phyloP scores from a whole-genome alignment of 1,140 invertebrate genomes.

The Spodoptera frugiperda region DNA sequence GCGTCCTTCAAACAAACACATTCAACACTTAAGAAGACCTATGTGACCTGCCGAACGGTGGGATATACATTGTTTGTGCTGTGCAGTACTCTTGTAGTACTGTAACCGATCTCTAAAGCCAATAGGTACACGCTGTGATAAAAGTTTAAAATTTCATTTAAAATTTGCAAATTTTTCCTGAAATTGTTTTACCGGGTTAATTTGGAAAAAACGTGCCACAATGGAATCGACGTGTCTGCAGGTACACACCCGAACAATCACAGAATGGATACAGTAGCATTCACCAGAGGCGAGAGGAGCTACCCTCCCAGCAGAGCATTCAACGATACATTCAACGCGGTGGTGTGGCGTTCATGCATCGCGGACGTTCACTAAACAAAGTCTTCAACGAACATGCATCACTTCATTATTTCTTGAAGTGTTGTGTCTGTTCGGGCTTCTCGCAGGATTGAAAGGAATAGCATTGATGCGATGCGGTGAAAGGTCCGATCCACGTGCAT shows the following conservation, averaged over 20 bases:
- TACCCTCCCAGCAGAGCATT: slow-evolving; percentile 55
- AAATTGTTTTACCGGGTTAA: slow-evolving; percentile 29
- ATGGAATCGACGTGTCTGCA: slow-evolving; percentile 38
- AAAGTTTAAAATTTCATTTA: slow-evolving; percentile 1
- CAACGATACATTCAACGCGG: slow-evolving; percentile 57
- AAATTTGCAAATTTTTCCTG: slow-evolving; percentile 22
- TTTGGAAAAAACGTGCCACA: slow-evolving; percentile 33
- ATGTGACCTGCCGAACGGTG: slow-evolving; percentile 46
- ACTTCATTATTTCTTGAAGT: slow-evolving; percentile 67
- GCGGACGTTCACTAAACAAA: slow-evolving; percentile 63
- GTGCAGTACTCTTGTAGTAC: slow-evolving; percentile 24
- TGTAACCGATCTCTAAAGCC: slow-evolving; percentile 25
- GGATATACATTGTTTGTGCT: slow-evolving; percentile 34
- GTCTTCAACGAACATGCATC: slow-evolving; percentile 70
- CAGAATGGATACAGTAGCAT: slow-evolving; percentile 45
- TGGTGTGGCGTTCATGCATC: slow-evolving; percentile 71
- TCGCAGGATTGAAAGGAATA: slow-evolving; percentile 68
- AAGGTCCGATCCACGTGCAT: slow-evolving; percentile 77
- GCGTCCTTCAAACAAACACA: slow-evolving; percentile 51
- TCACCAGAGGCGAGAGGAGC: slow-evolving; percentile 43
- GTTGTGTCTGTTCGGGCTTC: slow-evolving; percentile 53
- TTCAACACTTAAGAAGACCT: slow-evolving; percentile 52
- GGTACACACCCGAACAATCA: slow-evolving; percentile 28
- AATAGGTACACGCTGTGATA: slow-evolving; percentile 12
- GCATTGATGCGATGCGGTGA: slow-evolving; percentile 73